Evolutionary conservation across 2,797 vertebrate genomes (phyloP).

Genomic region (Champsocephalus gunnari): DNA sequence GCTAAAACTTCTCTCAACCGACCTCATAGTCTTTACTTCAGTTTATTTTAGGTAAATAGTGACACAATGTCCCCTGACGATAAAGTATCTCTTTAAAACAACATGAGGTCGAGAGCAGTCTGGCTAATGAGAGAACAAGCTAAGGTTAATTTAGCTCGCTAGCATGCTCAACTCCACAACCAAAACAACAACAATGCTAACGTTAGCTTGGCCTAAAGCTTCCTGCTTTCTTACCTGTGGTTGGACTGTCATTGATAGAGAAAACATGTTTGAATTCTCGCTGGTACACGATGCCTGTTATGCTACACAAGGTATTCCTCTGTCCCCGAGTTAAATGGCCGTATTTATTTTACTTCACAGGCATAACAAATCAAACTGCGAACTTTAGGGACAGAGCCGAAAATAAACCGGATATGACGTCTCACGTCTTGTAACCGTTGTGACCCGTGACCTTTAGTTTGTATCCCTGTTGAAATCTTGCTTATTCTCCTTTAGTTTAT

Average conservation of each 20-base stretch:
- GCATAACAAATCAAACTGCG: slow-evolving; percentile 14
- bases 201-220: slow-evolving; percentile 29
- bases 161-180: slow-evolving; percentile 23
- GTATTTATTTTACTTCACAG: slow-evolving; percentile 27
- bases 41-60: neutral
- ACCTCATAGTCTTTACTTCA: neutral
- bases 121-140: neutral
- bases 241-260: slow-evolving; percentile 89
- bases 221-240: slow-evolving; percentile 88
- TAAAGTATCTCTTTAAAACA: neutral
- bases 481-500: too few species aligned
- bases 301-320: neutral
- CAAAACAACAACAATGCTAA: slow-evolving; percentile 64
- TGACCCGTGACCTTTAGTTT: too few species aligned
- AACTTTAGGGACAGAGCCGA: slow-evolving; percentile 11
- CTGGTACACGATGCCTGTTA: neutral
- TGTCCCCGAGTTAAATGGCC: slow-evolving; percentile 13
- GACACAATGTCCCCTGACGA: neutral
- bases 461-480: too few species aligned
- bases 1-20: neutral
- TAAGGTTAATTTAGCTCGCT: slow-evolving; percentile 44
- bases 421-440: neutral
- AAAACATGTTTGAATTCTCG: slow-evolving; percentile 85
- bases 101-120: neutral
- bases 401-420: slow-evolving; percentile 57